Percentiles rank a stretch among this genome's conserved stretches.
Conservation (phyloP, 2,113 vertebrate genomes). For the Hypocryptadius cinnamomeus region DNA sequence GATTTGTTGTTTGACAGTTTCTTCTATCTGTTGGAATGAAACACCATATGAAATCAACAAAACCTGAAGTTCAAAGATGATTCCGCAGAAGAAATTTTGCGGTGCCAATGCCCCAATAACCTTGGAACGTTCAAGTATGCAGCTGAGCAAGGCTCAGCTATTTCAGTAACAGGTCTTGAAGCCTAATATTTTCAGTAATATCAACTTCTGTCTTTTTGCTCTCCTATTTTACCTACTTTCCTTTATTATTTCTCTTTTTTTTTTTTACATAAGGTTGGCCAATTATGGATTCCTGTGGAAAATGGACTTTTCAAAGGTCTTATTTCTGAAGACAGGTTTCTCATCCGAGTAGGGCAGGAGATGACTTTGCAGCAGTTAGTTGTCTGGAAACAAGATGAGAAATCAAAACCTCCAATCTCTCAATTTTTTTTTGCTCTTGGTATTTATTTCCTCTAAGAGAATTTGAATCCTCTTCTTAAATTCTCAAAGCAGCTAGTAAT, state of each 20-base stretch:
- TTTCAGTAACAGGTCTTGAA: background rate
- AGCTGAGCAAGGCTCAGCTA: background rate
- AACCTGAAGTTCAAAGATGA: background rate
- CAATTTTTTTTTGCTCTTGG: background rate
- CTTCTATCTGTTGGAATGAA: background rate
- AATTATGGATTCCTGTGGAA: background rate
- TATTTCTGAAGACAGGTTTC: background rate
- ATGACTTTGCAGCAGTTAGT: background rate
- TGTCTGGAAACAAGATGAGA: background rate
- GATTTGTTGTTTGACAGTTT: background rate
- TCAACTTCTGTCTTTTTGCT: background rate
- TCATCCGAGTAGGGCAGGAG: background rate
- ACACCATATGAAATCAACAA: background rate
- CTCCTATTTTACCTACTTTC: background rate
- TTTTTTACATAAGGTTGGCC: background rate
- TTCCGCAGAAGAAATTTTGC: background rate
- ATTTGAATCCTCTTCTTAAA: background rate
- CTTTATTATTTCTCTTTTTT: background rate
- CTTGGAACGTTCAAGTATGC: background rate
- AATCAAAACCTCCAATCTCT: background rate
- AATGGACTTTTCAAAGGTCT: background rate
- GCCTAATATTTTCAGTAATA: background rate
- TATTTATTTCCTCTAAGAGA: background rate
- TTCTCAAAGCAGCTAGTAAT: background rate
- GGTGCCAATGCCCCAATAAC: background rate